Conservation (phyloP, 2,113 vertebrate species). For the Apteryx mantelli region DNA sequence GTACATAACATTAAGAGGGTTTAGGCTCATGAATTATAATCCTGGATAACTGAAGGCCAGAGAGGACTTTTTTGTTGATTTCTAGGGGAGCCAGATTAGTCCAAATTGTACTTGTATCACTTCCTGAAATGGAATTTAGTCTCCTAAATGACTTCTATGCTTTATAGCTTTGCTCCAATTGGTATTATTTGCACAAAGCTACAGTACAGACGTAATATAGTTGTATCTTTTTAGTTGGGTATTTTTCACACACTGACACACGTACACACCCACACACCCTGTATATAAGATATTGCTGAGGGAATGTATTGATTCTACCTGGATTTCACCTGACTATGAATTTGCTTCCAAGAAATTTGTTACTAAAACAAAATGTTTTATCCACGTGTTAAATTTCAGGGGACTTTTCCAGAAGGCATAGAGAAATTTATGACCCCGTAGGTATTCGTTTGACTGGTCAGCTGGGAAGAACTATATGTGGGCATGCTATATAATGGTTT, state of each 20-base stretch:
- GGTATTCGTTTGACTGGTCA: not conserved
- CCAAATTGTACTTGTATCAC: not conserved
- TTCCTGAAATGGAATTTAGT: not conserved
- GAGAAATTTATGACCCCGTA: not conserved
- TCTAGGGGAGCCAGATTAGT: not conserved
- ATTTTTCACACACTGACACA: not conserved
- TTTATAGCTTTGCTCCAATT: not conserved
- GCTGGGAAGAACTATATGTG: not conserved
- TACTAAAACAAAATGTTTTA: not conserved
- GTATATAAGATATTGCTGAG: not conserved
- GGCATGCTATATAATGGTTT: not conserved
- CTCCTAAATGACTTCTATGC: not conserved
- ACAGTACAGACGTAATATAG: not conserved
- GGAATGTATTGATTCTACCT: not conserved
- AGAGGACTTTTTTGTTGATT: not conserved
- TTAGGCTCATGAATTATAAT: not conserved
- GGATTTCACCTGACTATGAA: not conserved
- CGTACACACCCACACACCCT: not conserved
- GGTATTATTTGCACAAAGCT: not conserved
- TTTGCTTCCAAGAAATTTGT: not conserved
- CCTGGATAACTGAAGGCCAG: not conserved
- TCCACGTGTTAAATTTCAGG: fast-evolving
- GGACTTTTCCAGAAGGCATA: not conserved
- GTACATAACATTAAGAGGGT: fast-evolving
- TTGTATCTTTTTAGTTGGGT: not conserved